Base-by-base conservation (phyloP, 2,113 vertebrate species). In the Cephalopholis sonnerati region DNA sequence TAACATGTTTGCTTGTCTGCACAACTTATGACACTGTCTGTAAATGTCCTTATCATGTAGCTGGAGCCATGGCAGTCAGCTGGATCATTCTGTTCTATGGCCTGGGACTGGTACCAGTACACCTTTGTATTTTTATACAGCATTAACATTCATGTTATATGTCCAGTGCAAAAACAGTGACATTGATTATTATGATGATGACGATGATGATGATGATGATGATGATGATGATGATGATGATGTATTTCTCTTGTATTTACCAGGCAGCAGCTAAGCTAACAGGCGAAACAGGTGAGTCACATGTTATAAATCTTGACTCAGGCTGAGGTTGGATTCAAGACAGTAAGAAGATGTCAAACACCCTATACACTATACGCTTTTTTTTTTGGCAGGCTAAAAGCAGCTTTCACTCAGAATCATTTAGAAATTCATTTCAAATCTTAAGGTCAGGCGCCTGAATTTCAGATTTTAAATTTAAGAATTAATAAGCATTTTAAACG, bases 281-380 rank as follows among this genome's bases (percentile, higher is more conserved):
- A 15, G n/a, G 89, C 32, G 87, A 93, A 53, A 88, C 84, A 80
- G 89, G 90, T 91, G 18, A 75, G 82, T 77, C n/a, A 58, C 2
- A 54, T 66, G 0, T 25, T 13, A 17, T 57, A 15, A 36, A 54
- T n/a, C 62, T 24, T 25, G n/a, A 58, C 10, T 36, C 32, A 36
- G 32, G 39, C 39, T 44, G 5, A 44, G n/a, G 39, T 36, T 36
- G 18, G 18, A 36, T 22, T 36, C 7, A 36, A 7, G n/a, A n/a
- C n/a, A 36, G 32, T 36, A 7, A 36, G 32, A 36, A 36, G 1
- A 36, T 36, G 6, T 36, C 32, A 36, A 36, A 36, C 7, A 36
- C 32, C 32, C 32, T 36, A 7, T 36, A 36, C 32, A 5, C 32
- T 36, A 7, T 36, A 36, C 32, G 7, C 32, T 36, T 36, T 5